Percentiles rank a stretch among this genome's conserved stretches.
Conservation (phyloP, 2,113 vertebrate genomes). For the Podocnemis expansa region DNA sequence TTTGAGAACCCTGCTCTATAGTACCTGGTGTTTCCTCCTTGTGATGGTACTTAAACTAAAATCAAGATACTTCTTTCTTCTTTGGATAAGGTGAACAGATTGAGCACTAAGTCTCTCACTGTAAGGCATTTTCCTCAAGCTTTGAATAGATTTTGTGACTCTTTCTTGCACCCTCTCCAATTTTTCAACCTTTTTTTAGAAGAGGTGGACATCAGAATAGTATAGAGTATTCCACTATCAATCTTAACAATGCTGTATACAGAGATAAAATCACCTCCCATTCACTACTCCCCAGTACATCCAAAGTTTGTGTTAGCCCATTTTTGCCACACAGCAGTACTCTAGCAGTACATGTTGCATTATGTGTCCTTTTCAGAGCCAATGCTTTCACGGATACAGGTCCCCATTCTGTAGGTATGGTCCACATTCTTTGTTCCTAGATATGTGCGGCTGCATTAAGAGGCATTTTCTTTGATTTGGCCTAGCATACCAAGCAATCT, state of each 20-base stretch:
- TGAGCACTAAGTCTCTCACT: slow-evolving; percentile 6
- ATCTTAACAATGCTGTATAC: not conserved
- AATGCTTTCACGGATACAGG: not conserved
- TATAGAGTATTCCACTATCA: not conserved
- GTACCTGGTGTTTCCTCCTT: not conserved
- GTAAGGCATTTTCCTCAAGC: slow-evolving; percentile 27
- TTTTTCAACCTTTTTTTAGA: slow-evolving; percentile 11
- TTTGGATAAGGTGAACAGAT: not conserved
- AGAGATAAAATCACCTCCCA: not conserved
- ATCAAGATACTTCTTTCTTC: not conserved
- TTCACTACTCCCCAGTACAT: not conserved
- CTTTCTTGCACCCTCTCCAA: not conserved
- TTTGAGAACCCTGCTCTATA: too few species aligned
- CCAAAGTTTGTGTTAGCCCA: not conserved
- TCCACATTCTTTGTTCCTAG: not conserved
- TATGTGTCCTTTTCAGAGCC: not conserved
- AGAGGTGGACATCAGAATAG: not conserved
- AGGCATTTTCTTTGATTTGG: not conserved
- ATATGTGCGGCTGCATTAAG: not conserved
- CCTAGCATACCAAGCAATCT: not conserved
- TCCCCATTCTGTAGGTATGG: not conserved
- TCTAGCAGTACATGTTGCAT: not conserved
- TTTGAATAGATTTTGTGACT: not conserved
- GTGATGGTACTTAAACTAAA: not conserved
- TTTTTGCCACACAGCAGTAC: slow-evolving; percentile 9